Evolutionary conservation across 2,113 vertebrate genomes (phyloP).

Genomic region (Ptilonorhynchus violaceus): DNA sequence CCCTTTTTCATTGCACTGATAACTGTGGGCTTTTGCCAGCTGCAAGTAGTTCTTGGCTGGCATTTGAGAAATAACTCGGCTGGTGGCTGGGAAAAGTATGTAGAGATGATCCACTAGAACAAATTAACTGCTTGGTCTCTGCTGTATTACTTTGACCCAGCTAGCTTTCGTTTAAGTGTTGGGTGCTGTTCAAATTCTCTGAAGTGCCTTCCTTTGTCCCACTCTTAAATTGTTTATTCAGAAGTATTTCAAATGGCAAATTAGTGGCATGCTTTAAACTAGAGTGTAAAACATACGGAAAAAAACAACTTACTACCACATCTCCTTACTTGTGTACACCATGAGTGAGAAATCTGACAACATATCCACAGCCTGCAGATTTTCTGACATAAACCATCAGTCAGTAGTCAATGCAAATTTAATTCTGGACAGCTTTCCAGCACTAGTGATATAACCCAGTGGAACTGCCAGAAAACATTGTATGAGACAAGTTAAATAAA

Average conservation of each 20-base stretch:
- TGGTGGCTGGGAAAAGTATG: slow-evolving; percentile 9
- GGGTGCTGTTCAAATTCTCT: background rate
- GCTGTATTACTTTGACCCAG: background rate
- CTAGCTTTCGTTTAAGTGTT: background rate
- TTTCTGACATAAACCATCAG: background rate
- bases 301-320: background rate
- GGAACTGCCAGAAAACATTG: background rate
- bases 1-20: background rate
- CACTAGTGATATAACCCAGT: background rate
- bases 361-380: background rate
- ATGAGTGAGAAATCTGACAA: background rate
- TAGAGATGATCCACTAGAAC: background rate
- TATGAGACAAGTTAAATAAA: background rate
- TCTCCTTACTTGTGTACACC: background rate
- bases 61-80: slow-evolving; percentile 16
- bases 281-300: background rate
- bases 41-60: slow-evolving; percentile 31
- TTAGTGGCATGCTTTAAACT: background rate
- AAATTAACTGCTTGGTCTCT: slow-evolving; percentile 4
- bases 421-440: background rate
- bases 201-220: background rate
- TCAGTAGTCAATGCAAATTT: background rate
- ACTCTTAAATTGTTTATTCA: background rate
- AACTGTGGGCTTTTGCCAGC: slow-evolving; percentile 1
- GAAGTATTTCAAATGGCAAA: background rate